Base-by-base conservation (phyloP, 2,797 vertebrate genomes). In the Clarias platycephalus region DNA sequence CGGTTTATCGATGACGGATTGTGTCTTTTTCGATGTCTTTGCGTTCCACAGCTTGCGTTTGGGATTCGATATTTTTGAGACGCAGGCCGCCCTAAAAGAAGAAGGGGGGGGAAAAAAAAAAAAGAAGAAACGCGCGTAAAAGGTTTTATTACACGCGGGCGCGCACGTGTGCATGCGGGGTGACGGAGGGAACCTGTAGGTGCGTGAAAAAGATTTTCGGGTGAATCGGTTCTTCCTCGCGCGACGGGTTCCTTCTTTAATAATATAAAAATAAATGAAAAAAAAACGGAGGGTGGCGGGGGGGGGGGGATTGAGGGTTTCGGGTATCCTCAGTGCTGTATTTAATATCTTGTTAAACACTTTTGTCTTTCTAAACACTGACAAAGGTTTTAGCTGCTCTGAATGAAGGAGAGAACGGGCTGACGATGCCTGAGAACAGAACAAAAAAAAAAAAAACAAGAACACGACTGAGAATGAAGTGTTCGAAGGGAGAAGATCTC, bases 171-270 rank as follows among this genome's bases (percentile, higher is more conserved):
- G 94, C 95, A 97, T 95, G 95, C 93, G 95, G 96, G 94, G 91
- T 92, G 89, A 95, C 92, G 91, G 88, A 93, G 92, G 94, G 95
- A 95, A 94, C 94, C 94, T 95, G 91, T 92, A 95, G 91, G 91
- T 89, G 10, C 89, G 93, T 93, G 81, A 94, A 53, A 53, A 53
- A 53, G 90, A 90, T 93, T 91, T 90, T 92, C 92, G 26, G 64
- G 76, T 26, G 80, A 97, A 97, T 98, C 95, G 95, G 96, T 97
- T 98, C 97, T 98, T 97, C 97, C 96, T 96, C 95, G 95, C 96
- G 96, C 95, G 95, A 95, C 94, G 95, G 96, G 96, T 97, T 95
- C 95, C 96, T 96, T 97, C 97, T 71, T 28, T 75, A 40, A 31
- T 31, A 24, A 37, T 53, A 44, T 44, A 44, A 53, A 53, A 13